A percentile compares a stretch with the other conserved stretches of the same genome.
These are phyloP conservation scores for Matsumurasca onukii DNA, from an alignment of 1,140 invertebrate species.

Conservation along the genomic window DNA sequence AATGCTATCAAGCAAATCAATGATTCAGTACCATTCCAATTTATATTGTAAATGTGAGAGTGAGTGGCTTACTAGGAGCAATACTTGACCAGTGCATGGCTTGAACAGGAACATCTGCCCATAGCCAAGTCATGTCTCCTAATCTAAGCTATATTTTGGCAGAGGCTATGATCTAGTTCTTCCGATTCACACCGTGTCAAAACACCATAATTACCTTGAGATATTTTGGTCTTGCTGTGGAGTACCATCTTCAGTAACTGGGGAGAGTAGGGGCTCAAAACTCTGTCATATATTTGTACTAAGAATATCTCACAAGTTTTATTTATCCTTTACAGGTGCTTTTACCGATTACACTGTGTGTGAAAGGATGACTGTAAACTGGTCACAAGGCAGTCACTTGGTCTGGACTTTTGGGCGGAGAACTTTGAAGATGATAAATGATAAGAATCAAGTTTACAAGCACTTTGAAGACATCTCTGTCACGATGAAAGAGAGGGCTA, in stretches of 20 bases:
- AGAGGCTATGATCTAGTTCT: background rate
- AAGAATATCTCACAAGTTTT: background rate
- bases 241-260: no score
- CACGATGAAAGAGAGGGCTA: slow-evolving; percentile 69
- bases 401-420: slow-evolving; percentile 74
- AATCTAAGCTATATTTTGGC: no score
- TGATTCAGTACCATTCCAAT: no score
- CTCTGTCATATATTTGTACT: background rate
- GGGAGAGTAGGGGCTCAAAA: background rate
- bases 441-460: slow-evolving; percentile 54
- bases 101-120: no score
- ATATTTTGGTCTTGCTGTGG: no score
- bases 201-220: no score
- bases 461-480: slow-evolving; percentile 69
- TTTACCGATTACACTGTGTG: slow-evolving; percentile 72
- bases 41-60: no score
- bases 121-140: no score
- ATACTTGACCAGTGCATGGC: no score
- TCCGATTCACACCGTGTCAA: no score
- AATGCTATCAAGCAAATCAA: no score
- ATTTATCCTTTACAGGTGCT: slow-evolving; percentile 49
- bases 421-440: slow-evolving; percentile 61
- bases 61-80: no score
- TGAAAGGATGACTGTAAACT: slow-evolving; percentile 80
- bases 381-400: slow-evolving; percentile 68